Evolutionary conservation across 2,797 vertebrate species (phyloP), one percentile per base, ranked within the genome.

Genomic region (Melopsittacus undulatus): DNA sequence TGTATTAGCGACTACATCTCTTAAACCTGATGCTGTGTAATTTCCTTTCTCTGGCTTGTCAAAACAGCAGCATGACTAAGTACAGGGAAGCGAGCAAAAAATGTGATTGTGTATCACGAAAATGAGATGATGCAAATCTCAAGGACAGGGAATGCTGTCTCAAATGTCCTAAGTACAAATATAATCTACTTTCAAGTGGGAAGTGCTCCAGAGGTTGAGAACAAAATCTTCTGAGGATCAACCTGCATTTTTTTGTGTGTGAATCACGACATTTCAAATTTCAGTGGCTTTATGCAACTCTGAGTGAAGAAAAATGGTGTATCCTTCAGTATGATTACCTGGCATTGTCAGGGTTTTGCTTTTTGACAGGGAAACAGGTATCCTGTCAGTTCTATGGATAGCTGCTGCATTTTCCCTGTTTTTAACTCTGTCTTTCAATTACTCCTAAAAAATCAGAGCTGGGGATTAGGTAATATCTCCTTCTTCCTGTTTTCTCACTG

Each of bases 191-290:
- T 81, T 77, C 75, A 89, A 87, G 88, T 90, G 93, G 88, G 52
- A 93, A 87, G 27, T 32, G 56, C 85, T 92, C 90, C 94, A 88
- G 24, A 83, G 63, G 36, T 64, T 79, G 63, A 94, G 90, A 90
- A 77, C 59, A 94, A 64, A 90, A 62, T 38, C 95, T 80, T 88
- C 59, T 36, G n/a, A 76, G 52, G 38, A 80, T 51, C 52, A 92
- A 36, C 69, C 68, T 93, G 76, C 22, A 1, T 68, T 81, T 51
- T 72, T 48, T 22, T 11, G 24, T 78, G 32, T 77, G 79, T 81
- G 78, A 92, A 89, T 95, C 85, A 69, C 4, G 0, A 11, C 83
- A 40, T 70, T 42, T 26, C 26, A 20, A 20, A 85, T 66, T 59
- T 46, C 42, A 43, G n/a, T n/a, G 68, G 34, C 56, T 86, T 61